These are phyloP conservation scores for Strigops habroptila DNA, from an alignment of 2,113 vertebrate genomes.

Conservation along the genomic window DNA sequence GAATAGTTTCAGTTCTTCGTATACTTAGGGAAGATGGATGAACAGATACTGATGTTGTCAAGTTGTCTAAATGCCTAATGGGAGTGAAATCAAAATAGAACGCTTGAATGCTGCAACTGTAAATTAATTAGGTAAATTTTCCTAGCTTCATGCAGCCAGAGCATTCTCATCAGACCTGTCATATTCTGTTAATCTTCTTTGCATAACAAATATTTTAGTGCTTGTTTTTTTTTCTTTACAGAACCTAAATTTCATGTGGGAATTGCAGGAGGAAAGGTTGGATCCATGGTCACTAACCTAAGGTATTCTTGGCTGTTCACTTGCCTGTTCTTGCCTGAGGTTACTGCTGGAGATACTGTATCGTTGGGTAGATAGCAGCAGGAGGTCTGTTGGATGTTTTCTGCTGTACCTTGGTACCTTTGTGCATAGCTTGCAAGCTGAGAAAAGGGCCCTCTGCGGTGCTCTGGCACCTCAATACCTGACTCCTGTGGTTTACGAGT, in stretches of 20 bases:
- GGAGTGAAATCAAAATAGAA: neutral
- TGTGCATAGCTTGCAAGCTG: neutral
- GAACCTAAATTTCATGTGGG: neutral
- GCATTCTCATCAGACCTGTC: neutral
- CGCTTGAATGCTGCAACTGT: neutral
- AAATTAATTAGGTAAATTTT: neutral
- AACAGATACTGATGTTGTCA: neutral
- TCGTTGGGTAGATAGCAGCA: accelerated
- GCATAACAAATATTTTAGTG: neutral
- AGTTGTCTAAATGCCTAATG: neutral
- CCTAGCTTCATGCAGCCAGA: neutral
- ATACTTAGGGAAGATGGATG: neutral
- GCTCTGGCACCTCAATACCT: neutral
- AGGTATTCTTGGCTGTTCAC: neutral
- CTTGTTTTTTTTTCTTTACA: neutral
- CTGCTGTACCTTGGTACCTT: neutral
- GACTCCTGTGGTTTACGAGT: neutral
- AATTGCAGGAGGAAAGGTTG: neutral
- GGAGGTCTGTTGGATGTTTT: neutral
- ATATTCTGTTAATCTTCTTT: neutral
- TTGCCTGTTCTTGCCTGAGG: neutral
- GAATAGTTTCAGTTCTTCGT: neutral
- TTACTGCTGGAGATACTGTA: neutral
- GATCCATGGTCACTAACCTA: neutral
- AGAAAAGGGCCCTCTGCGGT: neutral